Evolutionary conservation across 2,888 invertebrate genomes (phyloP).

Genomic region (Hemicrepidius hirtus): DNA sequence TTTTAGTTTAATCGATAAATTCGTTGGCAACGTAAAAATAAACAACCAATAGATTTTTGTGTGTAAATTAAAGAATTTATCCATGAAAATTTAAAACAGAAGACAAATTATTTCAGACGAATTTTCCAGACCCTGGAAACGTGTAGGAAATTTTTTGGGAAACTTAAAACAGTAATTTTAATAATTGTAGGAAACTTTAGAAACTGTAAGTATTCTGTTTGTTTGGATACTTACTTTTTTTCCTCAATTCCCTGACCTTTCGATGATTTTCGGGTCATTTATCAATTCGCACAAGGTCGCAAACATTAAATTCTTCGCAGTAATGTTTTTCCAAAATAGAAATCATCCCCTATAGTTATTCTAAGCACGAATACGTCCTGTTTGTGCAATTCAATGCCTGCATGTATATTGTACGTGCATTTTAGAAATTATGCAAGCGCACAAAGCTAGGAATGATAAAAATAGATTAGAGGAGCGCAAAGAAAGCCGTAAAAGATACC

Average conservation of each 20-base stretch:
- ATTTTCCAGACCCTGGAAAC: too few relatives aligned
- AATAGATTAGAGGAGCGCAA: slow-evolving; percentile 7
- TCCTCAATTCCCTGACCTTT: neutral
- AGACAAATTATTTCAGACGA: too few relatives aligned
- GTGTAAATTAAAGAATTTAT: too few relatives aligned
- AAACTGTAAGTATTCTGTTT: too few relatives aligned
- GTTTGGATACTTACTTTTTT: neutral
- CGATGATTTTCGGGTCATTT: neutral
- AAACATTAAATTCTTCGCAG: neutral
- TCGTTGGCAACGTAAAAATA: too few relatives aligned
- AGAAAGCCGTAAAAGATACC: slow-evolving; percentile 14
- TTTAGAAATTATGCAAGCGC: slow-evolving; percentile 19
- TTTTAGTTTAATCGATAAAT: too few relatives aligned
- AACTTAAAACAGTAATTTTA: too few relatives aligned
- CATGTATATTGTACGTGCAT: neutral
- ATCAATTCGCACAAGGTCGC: neutral
- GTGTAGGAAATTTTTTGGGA: too few relatives aligned
- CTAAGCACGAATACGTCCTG: slow-evolving; percentile 1
- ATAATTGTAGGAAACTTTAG: too few relatives aligned
- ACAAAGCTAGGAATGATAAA: slow-evolving; percentile 17
- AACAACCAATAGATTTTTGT: too few relatives aligned
- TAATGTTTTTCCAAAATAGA: neutral
- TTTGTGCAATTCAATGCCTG: slow-evolving; percentile 17
- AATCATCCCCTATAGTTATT: slow-evolving; percentile 9
- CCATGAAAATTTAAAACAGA: too few relatives aligned